Evolutionary conservation across 2,888 invertebrate genomes (phyloP).

Genomic region (Agrenia bidenticulata): DNA sequence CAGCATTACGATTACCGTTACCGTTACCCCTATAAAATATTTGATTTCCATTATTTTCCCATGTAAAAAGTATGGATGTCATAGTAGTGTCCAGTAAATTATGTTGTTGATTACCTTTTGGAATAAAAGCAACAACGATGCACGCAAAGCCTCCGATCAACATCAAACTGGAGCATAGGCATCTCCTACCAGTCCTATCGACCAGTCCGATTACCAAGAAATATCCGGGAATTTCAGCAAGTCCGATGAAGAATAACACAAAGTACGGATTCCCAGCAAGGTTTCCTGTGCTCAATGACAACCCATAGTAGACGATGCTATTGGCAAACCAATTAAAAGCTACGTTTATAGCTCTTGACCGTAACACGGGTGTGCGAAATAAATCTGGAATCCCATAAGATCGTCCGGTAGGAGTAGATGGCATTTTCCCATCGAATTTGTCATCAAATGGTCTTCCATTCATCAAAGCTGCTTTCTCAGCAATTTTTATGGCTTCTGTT

Average conservation of each 20-base stretch:
- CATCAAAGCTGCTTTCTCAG: constrained; percentile 55
- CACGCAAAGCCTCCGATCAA: constrained; percentile 75
- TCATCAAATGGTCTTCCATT: constrained; percentile 27
- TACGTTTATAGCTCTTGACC: constrained; percentile 76
- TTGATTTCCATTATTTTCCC: not conserved
- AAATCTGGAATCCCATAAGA: constrained; percentile 65
- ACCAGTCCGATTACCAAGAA: constrained; percentile 70
- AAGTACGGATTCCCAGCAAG: constrained; percentile 80
- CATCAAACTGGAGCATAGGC: constrained; percentile 75
- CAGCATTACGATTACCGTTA: constrained; percentile 58
- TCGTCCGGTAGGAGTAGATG: constrained; percentile 55
- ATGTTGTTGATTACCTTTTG: constrained; percentile 64
- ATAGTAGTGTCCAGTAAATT: too few relatives aligned
- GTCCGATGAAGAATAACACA: constrained; percentile 72
- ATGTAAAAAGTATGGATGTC: too few relatives aligned
- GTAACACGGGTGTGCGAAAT: constrained; percentile 57
- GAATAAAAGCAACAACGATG: constrained; percentile 69
- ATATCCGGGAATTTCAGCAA: constrained; percentile 81
- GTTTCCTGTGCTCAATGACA: constrained; percentile 77
- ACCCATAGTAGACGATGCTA: constrained; percentile 56
- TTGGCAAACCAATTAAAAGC: constrained; percentile 70
- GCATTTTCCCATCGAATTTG: constrained; percentile 51
- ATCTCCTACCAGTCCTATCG: constrained; percentile 73
- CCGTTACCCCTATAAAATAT: constrained; percentile 35
- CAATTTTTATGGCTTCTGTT: constrained; percentile 60